These are phyloP conservation scores for Indicator maculatus DNA, from an alignment of 2,113 vertebrate genomes.

Conservation along the genomic window DNA sequence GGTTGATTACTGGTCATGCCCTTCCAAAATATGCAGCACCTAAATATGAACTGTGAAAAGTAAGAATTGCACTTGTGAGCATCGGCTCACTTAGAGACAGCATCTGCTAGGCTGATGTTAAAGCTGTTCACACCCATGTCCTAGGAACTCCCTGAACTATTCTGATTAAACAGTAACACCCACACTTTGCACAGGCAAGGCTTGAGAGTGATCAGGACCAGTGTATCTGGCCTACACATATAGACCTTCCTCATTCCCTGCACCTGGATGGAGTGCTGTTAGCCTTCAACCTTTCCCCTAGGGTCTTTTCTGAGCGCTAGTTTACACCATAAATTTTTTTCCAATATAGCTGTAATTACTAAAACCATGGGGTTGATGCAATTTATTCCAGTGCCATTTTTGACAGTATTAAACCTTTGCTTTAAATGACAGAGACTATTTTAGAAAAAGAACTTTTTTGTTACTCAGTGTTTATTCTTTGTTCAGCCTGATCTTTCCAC, in stretches of 20 bases:
- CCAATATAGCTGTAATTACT: slow-evolving; percentile 1
- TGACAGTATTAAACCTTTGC: slow-evolving; percentile 44
- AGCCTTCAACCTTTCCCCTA: neutral
- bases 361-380: neutral
- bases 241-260: neutral
- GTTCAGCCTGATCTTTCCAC: slow-evolving; percentile 2
- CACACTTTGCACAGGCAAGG: neutral
- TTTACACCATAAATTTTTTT: slow-evolving; percentile 29
- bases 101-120: neutral
- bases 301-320: neutral
- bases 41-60: neutral
- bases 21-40: neutral
- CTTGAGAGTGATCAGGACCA: neutral
- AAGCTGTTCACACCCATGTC: neutral
- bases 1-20: neutral
- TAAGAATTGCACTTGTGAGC: neutral
- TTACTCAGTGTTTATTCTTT: neutral
- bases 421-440: slow-evolving; percentile 23
- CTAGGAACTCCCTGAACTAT: neutral
- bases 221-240: neutral
- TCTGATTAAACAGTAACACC: neutral
- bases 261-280: slow-evolving; percentile 14
- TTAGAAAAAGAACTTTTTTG: neutral
- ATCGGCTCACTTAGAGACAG: neutral
- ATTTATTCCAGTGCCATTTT: slow-evolving; percentile 22